Evolutionary conservation across 2,113 vertebrate species (phyloP), one percentile per base, ranked within the genome.

Genomic region (Pollimyrus isidori): DNA sequence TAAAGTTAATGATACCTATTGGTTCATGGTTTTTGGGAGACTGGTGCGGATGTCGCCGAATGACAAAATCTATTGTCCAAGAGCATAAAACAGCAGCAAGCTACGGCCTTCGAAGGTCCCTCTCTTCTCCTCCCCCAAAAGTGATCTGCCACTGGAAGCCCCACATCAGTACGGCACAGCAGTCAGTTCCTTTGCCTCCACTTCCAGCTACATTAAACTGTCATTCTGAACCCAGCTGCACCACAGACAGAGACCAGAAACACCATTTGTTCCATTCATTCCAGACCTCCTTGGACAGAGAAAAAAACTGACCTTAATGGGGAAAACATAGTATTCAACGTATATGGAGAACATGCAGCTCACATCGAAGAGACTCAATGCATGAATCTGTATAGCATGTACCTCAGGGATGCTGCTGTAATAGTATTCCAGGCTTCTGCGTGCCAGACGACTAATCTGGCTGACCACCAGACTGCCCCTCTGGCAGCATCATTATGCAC

Each of bases 401-500:
- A 17, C 80, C 52, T 46, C 4, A 21, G 52, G 76, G 52, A 89
- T n/a, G 10, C 53, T 26, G 35, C 21, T 52, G 50, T 80, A 52
- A 13, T 23, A 26, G 30, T 53, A 11, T 83, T 23, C 19, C 23
- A 58, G 50, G 52, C 23, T 46, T 30, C 50, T 30, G 23, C 4
- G 2, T n/a, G 19, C 53, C 52, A 69, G 4, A 48, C 42, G 50
- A 89, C 46, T 58, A 62, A 89, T 84, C 50, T 89, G 49, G 26
- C 52, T 50, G 49, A 21, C 76, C 42, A 52, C 50, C 88, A 45
- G 30, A 30, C 17, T 9, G 13, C 39, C 21, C 49, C 88, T 46
- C 30, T 21, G 39, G 50, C 52, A 89, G 88, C 19, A 19, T 48
- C 88, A 88, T 88, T 88, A 76, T 45, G 30, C 19, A 80, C 35